Percentiles rank a stretch among this genome's conserved stretches.
Evolutionary conservation across 2,797 vertebrate species (phyloP).

Genomic region (Tragelaphus eurycerus): DNA sequence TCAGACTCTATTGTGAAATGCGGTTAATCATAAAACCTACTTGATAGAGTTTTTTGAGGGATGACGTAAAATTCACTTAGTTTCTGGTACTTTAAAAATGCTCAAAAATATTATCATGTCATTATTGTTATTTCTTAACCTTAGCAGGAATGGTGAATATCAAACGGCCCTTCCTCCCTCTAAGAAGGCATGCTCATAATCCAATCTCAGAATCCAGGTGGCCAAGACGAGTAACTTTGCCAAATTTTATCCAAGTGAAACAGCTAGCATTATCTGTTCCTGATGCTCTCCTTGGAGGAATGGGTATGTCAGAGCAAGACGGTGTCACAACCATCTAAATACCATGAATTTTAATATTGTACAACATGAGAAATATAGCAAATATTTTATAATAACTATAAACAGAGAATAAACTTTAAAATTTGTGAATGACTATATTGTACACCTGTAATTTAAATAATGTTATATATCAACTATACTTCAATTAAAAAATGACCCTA

Average conservation of each 20-base stretch:
- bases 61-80: background rate
- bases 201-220: too few species aligned
- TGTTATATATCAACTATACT: background rate
- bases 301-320: fast-evolving
- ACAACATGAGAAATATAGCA: background rate
- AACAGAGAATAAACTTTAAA: background rate
- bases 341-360: background rate
- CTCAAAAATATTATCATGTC: background rate
- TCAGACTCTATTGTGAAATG: background rate
- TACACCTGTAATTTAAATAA: background rate
- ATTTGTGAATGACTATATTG: background rate
- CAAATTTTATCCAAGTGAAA: background rate
- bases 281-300: background rate
- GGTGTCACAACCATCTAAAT: background rate
- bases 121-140: background rate
- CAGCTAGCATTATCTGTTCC: background rate
- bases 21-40: background rate
- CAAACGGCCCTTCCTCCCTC: background rate
- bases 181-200: background rate
- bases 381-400: background rate
- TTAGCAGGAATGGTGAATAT: background rate
- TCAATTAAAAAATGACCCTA: background rate
- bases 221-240: background rate
- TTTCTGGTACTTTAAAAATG: background rate
- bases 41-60: background rate